Base-by-base conservation (phyloP, 1,140 invertebrate genomes). In the Brachionus rotundiformis region DNA sequence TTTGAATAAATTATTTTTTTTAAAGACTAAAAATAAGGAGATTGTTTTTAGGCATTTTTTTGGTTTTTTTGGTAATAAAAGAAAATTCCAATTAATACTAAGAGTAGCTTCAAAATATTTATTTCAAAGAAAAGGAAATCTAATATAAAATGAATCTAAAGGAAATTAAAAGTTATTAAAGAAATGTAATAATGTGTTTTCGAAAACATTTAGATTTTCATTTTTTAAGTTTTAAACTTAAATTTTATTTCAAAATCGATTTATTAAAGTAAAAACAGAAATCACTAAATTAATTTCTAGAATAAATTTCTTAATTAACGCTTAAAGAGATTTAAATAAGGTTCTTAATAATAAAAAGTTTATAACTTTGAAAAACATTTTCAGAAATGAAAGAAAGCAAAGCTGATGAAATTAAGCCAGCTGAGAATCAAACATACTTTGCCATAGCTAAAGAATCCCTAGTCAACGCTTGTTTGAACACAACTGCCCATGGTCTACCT, bases 401-500 rank as follows among this genome's bases (percentile, higher is more conserved):
- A 4, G 39, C 11, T 25, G 47, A 54, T 8, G 19, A 54, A 54
- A 44, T 25, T 11, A 44, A 73, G 19, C 7, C 36, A 13, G n/a
- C 19, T 25, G 23, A 29, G 44, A 73, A 44, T 47, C 63, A 68
- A 68, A 19, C 63, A 16, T 36, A 68, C 33, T 23, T 19, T 8
- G 29, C 19, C n/a, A 29, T 73, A 25, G 19, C 25, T 10, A 44
- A 44, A n/a, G 68, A 73, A 10, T 44, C 68, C 1, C 44, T 73
- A 25, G n/a, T 73, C 4, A 13, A n/a, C 1, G 36, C 41, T 10
- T 47, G 68, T 31, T 11, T 27, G 16, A 79, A 79, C 19, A 59
- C 76, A 63, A 79, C 76, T 41, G 47, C 76, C 3, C 76, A 79
- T 63, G 76, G 44, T 29, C n/a, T 79, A 13, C 76, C 76, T 8